Evolutionary conservation across 2,113 vertebrate species (phyloP).

Genomic region (Rostratula benghalensis): DNA sequence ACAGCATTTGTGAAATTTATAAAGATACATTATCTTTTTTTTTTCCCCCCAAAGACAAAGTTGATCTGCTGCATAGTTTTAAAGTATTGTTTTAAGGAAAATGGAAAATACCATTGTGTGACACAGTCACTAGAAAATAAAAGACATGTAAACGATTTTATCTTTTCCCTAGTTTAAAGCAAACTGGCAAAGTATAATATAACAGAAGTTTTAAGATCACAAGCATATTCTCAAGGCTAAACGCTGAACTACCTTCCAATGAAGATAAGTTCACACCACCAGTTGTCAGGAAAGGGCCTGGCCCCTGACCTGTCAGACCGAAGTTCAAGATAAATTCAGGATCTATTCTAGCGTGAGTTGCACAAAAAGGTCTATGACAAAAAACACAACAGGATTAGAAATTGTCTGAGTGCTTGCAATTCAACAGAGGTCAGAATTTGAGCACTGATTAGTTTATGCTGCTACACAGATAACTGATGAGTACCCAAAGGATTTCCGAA

Average conservation of each 20-base stretch:
- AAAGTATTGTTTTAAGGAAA: not conserved
- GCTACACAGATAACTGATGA: not conserved
- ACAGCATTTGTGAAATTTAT: not conserved
- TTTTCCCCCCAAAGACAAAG: not conserved
- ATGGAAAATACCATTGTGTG: not conserved
- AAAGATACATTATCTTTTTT: not conserved
- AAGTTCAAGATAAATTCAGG: not conserved
- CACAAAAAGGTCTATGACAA: not conserved
- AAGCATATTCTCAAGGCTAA: not conserved
- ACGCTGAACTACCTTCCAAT: not conserved
- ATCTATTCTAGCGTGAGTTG: not conserved
- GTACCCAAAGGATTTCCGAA: not conserved
- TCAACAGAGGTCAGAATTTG: conserved; percentile 17
- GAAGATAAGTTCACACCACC: not conserved
- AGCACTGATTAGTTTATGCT: not conserved
- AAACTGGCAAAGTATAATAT: not conserved
- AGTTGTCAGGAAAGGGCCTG: not conserved
- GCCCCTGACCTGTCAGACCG: not conserved
- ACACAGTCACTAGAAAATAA: not conserved
- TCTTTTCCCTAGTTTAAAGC: not conserved
- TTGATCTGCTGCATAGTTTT: not conserved
- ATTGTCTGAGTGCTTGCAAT: not conserved
- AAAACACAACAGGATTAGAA: not conserved
- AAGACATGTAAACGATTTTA: not conserved
- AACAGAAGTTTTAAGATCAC: not conserved